Percentiles rank a stretch among this genome's conserved stretches.
Conservation (phyloP, 92 coral and sea anemone genomes). For the Isaurus tuberculatus region DNA sequence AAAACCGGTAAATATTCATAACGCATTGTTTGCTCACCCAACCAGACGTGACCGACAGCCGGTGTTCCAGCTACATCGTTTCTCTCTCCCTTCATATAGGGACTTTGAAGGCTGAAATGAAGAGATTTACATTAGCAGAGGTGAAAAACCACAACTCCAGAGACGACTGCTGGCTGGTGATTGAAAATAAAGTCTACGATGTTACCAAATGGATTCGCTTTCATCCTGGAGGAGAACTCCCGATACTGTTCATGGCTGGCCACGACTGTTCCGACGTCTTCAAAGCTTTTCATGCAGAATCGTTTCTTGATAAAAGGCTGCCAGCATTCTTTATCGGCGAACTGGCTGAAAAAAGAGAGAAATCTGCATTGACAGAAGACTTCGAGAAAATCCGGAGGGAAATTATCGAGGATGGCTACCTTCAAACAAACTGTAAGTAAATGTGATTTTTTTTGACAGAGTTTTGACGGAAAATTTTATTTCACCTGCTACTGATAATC, state of each 20-base stretch:
- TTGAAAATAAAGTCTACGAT: conserved; percentile 86
- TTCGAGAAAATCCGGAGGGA: conserved; percentile 81
- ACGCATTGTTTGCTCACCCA: conserved; percentile 6
- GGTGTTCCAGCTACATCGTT: neutral
- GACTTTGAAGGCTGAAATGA: neutral
- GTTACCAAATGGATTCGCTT: conserved; percentile 87
- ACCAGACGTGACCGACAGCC: conserved; percentile 2
- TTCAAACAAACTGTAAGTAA: conserved; percentile 92
- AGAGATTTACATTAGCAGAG: conserved; percentile 77
- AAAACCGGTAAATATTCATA: neutral
- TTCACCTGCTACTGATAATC: conserved; percentile 42
- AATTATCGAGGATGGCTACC: conserved; percentile 81
- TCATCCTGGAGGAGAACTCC: conserved; percentile 97
- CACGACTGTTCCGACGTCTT: conserved; percentile 96
- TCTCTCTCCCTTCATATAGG: neutral
- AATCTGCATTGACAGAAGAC: conserved; percentile 76
- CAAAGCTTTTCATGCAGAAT: conserved; percentile 94
- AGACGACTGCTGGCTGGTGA: conserved; percentile 91
- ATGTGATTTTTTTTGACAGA: conserved; percentile 14
- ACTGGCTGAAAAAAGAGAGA: conserved; percentile 56
- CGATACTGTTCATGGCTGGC: conserved; percentile 94
- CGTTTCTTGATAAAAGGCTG: conserved; percentile 80
- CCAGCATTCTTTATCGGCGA: conserved; percentile 90
- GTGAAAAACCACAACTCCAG: conserved; percentile 79
- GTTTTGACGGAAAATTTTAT: neutral